Base-by-base conservation (phyloP, 1,140 invertebrate species). In the Brachystomella parvula region DNA sequence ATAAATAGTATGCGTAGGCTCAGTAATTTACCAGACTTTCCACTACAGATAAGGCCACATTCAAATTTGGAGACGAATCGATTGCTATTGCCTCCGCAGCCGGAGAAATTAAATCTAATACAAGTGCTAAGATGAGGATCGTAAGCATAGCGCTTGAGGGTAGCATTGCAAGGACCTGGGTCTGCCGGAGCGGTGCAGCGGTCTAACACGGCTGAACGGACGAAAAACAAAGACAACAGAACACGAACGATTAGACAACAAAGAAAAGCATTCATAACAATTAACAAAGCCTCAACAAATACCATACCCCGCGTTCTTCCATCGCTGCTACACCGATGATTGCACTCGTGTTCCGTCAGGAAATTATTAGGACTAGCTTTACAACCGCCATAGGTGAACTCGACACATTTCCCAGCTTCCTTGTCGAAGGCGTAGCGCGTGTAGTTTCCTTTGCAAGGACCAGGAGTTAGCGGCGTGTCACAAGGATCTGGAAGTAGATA, bases 321-420 rank as follows among this genome's bases (percentile, higher is more conserved):
- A 12, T 87, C 87, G 61, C 86, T 82, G 47, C 85, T 77, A 76
- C 90, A 92, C 63, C 85, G 83, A 74, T 88, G 84, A 71, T 82
- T 81, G 75, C 94, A 96, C 56, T 90, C 87, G 64, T 85, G 81
- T 75, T 92, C 86, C 0, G 88, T 87, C 3, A 82, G 80, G 79
- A 94, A 96, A 70, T 92, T 88, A 79, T 96, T 97, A 65, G 83
- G 79, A 79, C 94, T 96, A 31, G 87, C 89, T 76, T 89, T 89
- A 79, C 94, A 96, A 26, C 94, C 94, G 21, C 92, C 91, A 79
- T 93, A 96, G 2, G 74, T 80, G 79, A 96, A 96, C 73, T 83
- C 79, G 72, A 85, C 81, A 76, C 93, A 96, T 35, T 79, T 79
- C 69, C 82, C 81, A 26, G 82, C 78, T 66, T 85, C 82, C 70